Percentiles rank a stretch among this genome's conserved stretches.
These are phyloP conservation scores for Drosophila nigritarsus DNA, from an alignment of 2,888 invertebrate genomes.

Conservation along the genomic window DNA sequence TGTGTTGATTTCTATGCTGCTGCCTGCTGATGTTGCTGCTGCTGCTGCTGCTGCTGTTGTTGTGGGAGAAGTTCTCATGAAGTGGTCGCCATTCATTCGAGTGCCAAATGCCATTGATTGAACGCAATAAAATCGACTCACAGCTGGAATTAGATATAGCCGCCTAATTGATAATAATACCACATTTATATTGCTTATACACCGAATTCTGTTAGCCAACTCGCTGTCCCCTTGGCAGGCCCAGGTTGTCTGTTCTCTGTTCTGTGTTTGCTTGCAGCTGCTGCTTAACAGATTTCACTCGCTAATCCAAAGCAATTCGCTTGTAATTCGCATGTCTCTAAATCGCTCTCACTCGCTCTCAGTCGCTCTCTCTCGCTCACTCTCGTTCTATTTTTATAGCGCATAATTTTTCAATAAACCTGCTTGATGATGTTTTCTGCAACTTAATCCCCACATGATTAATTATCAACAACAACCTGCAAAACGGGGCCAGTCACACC, in stretches of 20 bases:
- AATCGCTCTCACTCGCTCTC: constrained; percentile 1
- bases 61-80: constrained; percentile 76
- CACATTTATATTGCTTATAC: constrained; percentile 53
- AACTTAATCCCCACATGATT: constrained; percentile 77
- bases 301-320: constrained; percentile 43
- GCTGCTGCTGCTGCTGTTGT: not conserved
- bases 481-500: constrained; percentile 33
- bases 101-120: constrained; percentile 66
- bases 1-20: constrained; percentile 9
- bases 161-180: constrained; percentile 79
- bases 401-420: constrained; percentile 74
- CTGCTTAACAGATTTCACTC: constrained; percentile 16
- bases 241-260: not conserved
- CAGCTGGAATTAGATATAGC: constrained; percentile 63
- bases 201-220: constrained; percentile 45
- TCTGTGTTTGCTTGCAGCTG: constrained; percentile 24
- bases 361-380: not conserved
- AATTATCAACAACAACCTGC: constrained; percentile 77
- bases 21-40: constrained; percentile 19
- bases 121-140: constrained; percentile 51
- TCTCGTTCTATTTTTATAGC: constrained; percentile 28
- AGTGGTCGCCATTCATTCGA: constrained; percentile 70
- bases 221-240: not conserved
- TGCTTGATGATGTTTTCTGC: constrained; percentile 63
- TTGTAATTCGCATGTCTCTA: constrained; percentile 19